A percentile compares a stretch with the other conserved stretches of the same genome.
Conservation (phyloP, 2,888 invertebrate species). For the Hydropsyche betteni region DNA sequence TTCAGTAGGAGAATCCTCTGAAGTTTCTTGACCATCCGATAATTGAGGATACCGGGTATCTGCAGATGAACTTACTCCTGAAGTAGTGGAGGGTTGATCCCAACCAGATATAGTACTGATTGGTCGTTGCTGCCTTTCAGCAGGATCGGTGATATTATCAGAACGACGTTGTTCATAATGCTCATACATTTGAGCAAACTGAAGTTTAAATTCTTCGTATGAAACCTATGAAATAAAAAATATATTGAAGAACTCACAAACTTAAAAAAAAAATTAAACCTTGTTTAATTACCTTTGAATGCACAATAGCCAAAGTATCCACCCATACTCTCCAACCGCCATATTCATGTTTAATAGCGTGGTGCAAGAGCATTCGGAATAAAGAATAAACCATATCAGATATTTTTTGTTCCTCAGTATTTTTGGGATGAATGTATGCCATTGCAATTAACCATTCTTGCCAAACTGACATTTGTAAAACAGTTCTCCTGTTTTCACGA, state of each 20-base stretch:
- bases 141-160: conserved; percentile 94
- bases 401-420: conserved; percentile 93
- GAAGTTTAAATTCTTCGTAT: conserved; percentile 96
- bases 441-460: conserved; percentile 99
- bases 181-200: conserved; percentile 97
- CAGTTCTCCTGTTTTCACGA: conserved; percentile 95
- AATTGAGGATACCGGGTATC: conserved; percentile 50
- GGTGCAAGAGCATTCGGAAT: conserved; percentile 96
- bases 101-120: conserved; percentile 97
- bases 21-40: conserved; percentile 55
- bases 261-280: background rate
- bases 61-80: conserved; percentile 52
- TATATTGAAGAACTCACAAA: conserved; percentile 16
- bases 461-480: conserved; percentile 99
- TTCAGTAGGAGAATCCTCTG: conserved; percentile 55
- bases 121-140: conserved; percentile 89
- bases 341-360: conserved; percentile 98
- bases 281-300: conserved; percentile 83
- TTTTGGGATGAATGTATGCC: conserved; percentile 97
- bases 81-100: conserved; percentile 71
- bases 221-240: conserved; percentile 74
- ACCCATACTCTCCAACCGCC: conserved; percentile 99
- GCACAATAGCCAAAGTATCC: conserved; percentile 98
- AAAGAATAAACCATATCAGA: conserved; percentile 98
- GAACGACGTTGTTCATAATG: conserved; percentile 93